Percentiles rank a stretch among this genome's conserved stretches.
phyloP scores from a whole-genome alignment of 2,113 vertebrate species.

The Rafetus swinhoei region DNA sequence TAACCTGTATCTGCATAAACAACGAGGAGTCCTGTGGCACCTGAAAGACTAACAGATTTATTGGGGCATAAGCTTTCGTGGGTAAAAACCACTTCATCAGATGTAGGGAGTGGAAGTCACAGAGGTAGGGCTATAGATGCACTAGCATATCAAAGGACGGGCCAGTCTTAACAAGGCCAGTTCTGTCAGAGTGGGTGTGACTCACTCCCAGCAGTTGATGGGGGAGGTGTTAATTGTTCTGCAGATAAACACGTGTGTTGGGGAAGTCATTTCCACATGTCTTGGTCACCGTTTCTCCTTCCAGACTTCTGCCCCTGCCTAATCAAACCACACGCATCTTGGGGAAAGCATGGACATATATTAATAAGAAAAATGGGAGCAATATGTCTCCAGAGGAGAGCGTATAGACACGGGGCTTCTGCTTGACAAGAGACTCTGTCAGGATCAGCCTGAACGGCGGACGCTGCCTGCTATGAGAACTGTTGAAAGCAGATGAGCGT shows the following conservation, averaged over 20 bases:
- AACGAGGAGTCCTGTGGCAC: too few relatives aligned
- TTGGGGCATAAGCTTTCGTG: too few relatives aligned
- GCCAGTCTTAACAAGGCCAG: too few relatives aligned
- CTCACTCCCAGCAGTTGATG: too few relatives aligned
- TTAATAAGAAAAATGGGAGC: background rate
- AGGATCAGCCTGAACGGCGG: constrained; percentile 53
- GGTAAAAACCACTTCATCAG: too few relatives aligned
- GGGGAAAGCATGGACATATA: constrained; percentile 7
- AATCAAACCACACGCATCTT: background rate
- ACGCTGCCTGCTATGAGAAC: constrained; percentile 10
- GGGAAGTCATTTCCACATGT: background rate
- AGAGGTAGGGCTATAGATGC: too few relatives aligned
- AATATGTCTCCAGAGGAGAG: background rate
- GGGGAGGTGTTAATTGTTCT: background rate
- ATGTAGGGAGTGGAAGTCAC: too few relatives aligned
- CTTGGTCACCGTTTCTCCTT: accelerated
- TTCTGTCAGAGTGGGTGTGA: too few relatives aligned
- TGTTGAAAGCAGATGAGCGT: constrained; percentile 50
- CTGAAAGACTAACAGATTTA: too few relatives aligned
- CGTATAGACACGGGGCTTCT: constrained; percentile 16
- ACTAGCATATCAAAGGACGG: too few relatives aligned
- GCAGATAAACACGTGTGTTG: background rate
- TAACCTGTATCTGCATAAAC: too few relatives aligned
- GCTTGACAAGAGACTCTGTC: constrained; percentile 64
- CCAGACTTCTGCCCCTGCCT: background rate